Evolutionary conservation across 2,888 invertebrate genomes (phyloP), one percentile per base, ranked within the genome.

Genomic region (Cybosia mesomella): DNA sequence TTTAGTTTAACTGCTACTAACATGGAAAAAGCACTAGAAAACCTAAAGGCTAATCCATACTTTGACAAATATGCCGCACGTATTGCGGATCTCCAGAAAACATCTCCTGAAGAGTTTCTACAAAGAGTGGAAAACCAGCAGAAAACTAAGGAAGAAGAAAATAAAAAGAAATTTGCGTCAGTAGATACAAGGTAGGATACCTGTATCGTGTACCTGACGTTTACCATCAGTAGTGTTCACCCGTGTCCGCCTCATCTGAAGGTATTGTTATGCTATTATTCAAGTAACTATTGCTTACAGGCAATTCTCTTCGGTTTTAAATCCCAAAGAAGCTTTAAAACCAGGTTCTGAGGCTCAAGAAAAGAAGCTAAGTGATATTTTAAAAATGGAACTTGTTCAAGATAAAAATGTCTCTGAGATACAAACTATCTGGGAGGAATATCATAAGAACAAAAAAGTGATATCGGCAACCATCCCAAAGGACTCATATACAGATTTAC

Each of bases 51-150:
- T 7, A 98, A 98, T 92, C 98, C 98, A 0, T 98, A 97, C 86
- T 98, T 95, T 83, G 97, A 97, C 22, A 98, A 98, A 85, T 98
- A 98, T 91, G 96, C 97, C 0, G 91, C 95, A 1, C 97, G 98
- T 87, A 97, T 98, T 74, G 96, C 97, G 0, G 93, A 96, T 71
- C 86, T 98, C 24, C 97, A 98, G 86, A 93, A 97, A 88, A 96
- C 96, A 0, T 96, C 97, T 3, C 97, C 98, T 0, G 96, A 97
- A 78, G 97, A 97, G 86, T 97, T 98, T 84, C 81, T 97, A 59
- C 90, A 96, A 43, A 95, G 96, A 74, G 88, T 97, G 15, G 97
- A 97, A 83, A 92, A 92, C 39, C 92, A 94, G 70, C 91, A 93
- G 58, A 86, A 92, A 84, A 73, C 87, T 11, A 87, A 84, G 63